These are phyloP conservation scores for Cyaniris semiargus DNA, from an alignment of 2,888 invertebrate genomes.

Conservation along the genomic window DNA sequence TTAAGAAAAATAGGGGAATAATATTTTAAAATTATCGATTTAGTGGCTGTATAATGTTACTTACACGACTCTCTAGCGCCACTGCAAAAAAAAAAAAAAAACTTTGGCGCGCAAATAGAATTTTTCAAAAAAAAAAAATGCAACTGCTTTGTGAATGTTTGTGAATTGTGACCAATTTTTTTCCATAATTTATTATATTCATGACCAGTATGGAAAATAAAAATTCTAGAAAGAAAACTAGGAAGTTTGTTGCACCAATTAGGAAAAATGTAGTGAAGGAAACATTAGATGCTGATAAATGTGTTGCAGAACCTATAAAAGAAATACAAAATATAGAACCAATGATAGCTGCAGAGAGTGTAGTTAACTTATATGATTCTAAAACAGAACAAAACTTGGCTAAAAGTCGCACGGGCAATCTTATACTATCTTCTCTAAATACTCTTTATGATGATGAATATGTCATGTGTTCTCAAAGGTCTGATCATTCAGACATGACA, in stretches of 20 bases:
- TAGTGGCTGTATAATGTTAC: neutral
- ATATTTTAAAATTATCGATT: neutral
- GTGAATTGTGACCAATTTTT: too few species aligned
- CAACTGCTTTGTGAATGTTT: too few species aligned
- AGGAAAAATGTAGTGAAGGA: constrained; percentile 42
- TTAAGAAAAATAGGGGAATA: too few species aligned
- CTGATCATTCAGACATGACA: constrained; percentile 38
- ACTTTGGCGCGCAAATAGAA: neutral
- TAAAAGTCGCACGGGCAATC: constrained; percentile 45
- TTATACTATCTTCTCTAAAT: constrained; percentile 58
- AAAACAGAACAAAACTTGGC: constrained; percentile 34
- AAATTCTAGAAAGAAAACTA: constrained; percentile 35
- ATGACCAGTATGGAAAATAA: constrained; percentile 1
- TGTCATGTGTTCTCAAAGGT: constrained; percentile 36
- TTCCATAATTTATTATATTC: neutral
- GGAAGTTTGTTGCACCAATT: constrained; percentile 56
- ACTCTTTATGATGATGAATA: constrained; percentile 56
- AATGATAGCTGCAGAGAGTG: neutral
- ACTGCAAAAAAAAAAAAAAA: neutral
- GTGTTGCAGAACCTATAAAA: constrained; percentile 1
- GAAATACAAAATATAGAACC: neutral
- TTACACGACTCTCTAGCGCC: neutral
- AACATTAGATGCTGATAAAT: neutral
- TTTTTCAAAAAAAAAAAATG: neutral
- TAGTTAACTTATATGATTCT: neutral